phyloP scores from a whole-genome alignment of 2,888 invertebrate species.

The Drosophila helvetica region DNA sequence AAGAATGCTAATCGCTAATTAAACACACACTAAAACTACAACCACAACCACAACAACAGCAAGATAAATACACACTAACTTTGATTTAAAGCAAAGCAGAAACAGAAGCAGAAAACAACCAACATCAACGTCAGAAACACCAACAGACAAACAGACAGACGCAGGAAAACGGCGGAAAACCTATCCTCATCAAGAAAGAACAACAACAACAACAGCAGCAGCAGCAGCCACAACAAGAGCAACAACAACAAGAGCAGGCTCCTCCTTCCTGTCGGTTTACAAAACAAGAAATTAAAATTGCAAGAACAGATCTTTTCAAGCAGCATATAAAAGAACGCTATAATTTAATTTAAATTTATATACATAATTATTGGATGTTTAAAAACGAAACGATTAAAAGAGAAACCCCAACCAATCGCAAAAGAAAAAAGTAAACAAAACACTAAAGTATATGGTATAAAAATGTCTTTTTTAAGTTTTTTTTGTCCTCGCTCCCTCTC shows the following conservation, averaged over 20 bases:
- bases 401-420: conserved; percentile 60
- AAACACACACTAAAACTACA: conserved; percentile 42
- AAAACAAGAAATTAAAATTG: conserved; percentile 52
- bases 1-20: conserved; percentile 98
- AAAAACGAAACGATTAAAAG: conserved; percentile 52
- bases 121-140: conserved; percentile 32
- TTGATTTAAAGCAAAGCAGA: conserved; percentile 39
- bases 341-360: conserved; percentile 76
- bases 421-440: conserved; percentile 46
- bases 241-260: conserved; percentile 37
- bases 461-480: conserved; percentile 73
- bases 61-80: conserved; percentile 46
- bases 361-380: conserved; percentile 73
- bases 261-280: conserved; percentile 31
- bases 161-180: conserved; percentile 14
- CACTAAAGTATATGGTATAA: conserved; percentile 70
- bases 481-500: conserved; percentile 68
- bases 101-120: conserved; percentile 38
- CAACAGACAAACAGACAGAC: conserved; percentile 17
- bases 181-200: conserved; percentile 25
- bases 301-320: conserved; percentile 55
- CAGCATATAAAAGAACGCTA: conserved; percentile 69
- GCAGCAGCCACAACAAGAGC: conserved; percentile 37
- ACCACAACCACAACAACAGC: conserved; percentile 61
- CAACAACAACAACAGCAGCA: conserved; percentile 27